These are phyloP conservation scores for Ginglymostoma cirratum DNA, from an alignment of 2,113 vertebrate genomes.

Conservation along the genomic window DNA sequence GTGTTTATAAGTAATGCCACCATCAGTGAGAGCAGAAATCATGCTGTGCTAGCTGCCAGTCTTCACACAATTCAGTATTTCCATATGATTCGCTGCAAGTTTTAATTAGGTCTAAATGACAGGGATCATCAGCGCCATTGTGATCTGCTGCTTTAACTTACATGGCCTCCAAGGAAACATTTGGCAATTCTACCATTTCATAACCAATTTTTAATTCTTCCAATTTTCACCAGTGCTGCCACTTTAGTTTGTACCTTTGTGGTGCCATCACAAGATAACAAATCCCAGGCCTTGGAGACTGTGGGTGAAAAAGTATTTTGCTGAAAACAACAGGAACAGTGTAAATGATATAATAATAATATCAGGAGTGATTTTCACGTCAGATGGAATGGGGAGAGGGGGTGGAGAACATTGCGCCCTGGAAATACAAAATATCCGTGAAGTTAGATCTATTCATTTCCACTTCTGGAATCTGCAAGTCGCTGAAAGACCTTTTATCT, in stretches of 20 bases:
- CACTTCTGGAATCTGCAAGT: background rate
- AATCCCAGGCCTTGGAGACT: background rate
- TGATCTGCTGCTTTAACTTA: background rate
- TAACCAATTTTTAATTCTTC: background rate
- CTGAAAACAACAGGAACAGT: constrained; percentile 31
- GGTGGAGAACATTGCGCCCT: constrained; percentile 25
- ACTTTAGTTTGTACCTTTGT: background rate
- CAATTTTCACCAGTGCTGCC: background rate
- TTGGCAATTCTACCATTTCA: background rate
- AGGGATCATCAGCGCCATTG: background rate
- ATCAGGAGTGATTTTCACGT: constrained; percentile 26
- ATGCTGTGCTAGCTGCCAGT: background rate
- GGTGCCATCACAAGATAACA: constrained; percentile 17
- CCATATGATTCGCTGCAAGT: background rate
- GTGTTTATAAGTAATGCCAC: background rate
- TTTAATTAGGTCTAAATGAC: background rate
- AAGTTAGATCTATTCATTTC: constrained; percentile 23
- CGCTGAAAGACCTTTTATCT: background rate
- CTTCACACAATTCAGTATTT: background rate
- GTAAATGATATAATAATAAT: constrained; percentile 28
- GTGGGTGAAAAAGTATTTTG: constrained; percentile 15
- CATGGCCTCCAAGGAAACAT: background rate
- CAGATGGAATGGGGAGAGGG: background rate
- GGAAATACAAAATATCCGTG: constrained; percentile 19
- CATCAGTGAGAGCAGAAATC: background rate